These are phyloP conservation scores for Tetramorium simillimum DNA, from an alignment of 1,140 invertebrate species.

Conservation along the genomic window DNA sequence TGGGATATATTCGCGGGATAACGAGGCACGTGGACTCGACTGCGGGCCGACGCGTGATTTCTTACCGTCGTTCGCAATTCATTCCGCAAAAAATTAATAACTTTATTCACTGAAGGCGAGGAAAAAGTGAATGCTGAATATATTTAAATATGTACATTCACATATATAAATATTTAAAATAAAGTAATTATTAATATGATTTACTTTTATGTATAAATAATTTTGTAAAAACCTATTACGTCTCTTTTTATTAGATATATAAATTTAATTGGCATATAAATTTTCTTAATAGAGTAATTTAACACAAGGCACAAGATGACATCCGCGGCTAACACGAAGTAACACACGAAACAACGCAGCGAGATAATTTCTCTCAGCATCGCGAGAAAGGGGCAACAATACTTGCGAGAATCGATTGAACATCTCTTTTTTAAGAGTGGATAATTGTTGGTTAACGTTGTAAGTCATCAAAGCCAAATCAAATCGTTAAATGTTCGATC, in stretches of 20 bases:
- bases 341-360: too few relatives aligned
- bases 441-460: not conserved
- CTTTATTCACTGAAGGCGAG: not conserved
- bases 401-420: too few relatives aligned
- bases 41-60: not conserved
- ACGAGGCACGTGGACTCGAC: not conserved
- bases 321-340: too few relatives aligned
- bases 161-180: not conserved
- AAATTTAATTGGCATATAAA: not conserved
- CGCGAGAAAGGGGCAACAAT: too few relatives aligned
- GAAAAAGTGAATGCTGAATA: not conserved
- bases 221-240: not conserved
- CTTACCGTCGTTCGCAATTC: not conserved
- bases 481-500: not conserved
- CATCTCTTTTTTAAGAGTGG: too few relatives aligned
- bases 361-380: too few relatives aligned
- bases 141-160: too few relatives aligned
- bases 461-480: not conserved
- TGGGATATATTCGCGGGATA: slow-evolving; percentile 21
- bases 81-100: not conserved
- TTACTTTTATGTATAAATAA: not conserved
- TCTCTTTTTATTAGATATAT: not conserved
- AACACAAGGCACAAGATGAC: too few relatives aligned
- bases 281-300: not conserved
- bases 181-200: too few relatives aligned